These are phyloP conservation scores for Tenthredo amoena DNA, from an alignment of 2,888 invertebrate species.

Conservation along the genomic window DNA sequence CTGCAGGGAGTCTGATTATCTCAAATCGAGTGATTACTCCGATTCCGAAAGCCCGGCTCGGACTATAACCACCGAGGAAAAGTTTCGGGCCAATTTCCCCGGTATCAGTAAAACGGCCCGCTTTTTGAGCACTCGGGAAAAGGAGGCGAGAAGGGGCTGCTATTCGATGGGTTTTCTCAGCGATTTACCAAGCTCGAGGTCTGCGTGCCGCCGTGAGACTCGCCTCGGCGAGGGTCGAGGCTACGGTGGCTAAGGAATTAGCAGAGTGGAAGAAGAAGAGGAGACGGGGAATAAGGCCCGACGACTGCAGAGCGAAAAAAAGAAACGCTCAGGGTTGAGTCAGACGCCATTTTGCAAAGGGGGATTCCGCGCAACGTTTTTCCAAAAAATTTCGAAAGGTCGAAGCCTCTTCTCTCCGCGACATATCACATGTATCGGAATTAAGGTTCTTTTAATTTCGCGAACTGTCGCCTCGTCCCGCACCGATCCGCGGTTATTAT, in stretches of 20 bases:
- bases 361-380: background rate
- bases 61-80: background rate
- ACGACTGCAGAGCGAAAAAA: background rate
- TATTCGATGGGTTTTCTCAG: constrained; percentile 20
- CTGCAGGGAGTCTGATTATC: background rate
- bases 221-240: too few species aligned
- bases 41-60: background rate
- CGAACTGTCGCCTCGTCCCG: too few species aligned
- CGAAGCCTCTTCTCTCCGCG: background rate
- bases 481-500: too few species aligned
- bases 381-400: background rate
- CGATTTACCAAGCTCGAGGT: background rate
- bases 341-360: background rate
- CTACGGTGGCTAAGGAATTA: constrained; percentile 4
- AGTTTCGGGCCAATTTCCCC: background rate
- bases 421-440: too few species aligned
- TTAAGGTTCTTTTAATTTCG: too few species aligned
- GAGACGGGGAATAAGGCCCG: background rate
- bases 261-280: constrained; percentile 5
- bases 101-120: constrained; percentile 12
- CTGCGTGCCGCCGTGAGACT: background rate
- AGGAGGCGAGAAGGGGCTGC: background rate
- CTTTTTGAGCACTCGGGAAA: constrained; percentile 10
- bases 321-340: background rate
- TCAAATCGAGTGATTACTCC: background rate